Percentiles rank a stretch among this genome's conserved stretches.
phyloP scores from a whole-genome alignment of 1,140 invertebrate genomes.

The Andrena cerasifolii region DNA sequence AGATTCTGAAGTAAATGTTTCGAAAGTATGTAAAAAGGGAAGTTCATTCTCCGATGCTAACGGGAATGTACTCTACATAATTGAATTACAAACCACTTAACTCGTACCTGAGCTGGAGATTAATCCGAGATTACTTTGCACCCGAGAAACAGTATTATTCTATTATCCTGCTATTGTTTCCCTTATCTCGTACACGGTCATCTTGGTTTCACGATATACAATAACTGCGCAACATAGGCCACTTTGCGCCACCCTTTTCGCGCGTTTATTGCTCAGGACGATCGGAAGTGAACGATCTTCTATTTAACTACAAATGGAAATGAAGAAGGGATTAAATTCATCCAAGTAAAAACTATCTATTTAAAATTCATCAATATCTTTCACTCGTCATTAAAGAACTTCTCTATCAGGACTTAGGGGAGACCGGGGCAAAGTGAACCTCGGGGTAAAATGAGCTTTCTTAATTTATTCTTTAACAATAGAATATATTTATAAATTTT shows the following conservation, averaged over 20 bases:
- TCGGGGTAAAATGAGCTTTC: no score
- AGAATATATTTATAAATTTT: no score
- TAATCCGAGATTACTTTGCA: constrained; percentile 49
- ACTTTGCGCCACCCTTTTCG: constrained; percentile 10
- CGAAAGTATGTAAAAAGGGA: neutral
- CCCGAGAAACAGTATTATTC: constrained; percentile 44
- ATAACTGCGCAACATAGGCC: constrained; percentile 30
- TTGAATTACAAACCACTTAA: constrained; percentile 54
- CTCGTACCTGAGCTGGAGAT: constrained; percentile 45
- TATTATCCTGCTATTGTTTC: constrained; percentile 38
- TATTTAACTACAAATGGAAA: no score
- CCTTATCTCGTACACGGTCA: constrained; percentile 36
- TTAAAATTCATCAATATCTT: no score
- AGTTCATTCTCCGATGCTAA: neutral
- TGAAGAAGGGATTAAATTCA: no score
- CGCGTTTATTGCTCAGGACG: neutral
- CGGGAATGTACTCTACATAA: constrained; percentile 28
- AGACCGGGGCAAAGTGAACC: no score
- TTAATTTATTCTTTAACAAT: no score
- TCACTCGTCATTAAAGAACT: no score
- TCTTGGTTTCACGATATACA: constrained; percentile 22
- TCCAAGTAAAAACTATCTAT: no score
- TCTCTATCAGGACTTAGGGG: no score
- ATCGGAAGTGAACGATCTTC: neutral
- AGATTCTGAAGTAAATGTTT: neutral